Conservation (phyloP, 2,888 invertebrate genomes). For the Sinotaia quadrata region DNA sequence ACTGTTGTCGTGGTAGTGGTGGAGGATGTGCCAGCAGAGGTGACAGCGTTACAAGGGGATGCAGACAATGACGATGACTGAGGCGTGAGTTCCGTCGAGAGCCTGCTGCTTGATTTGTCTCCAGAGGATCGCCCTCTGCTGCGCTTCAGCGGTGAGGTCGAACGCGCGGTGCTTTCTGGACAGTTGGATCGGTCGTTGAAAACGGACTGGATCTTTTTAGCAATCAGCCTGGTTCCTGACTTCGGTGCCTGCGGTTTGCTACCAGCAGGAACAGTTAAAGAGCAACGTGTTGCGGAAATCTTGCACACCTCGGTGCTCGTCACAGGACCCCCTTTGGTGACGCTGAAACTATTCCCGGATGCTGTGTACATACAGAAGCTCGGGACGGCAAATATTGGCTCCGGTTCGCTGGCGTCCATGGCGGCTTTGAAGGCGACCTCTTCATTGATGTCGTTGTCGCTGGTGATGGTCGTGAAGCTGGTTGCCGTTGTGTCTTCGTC, state of each 20-base stretch:
- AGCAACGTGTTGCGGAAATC: background rate
- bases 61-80: background rate
- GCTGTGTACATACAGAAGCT: constrained; percentile 12
- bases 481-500: constrained; percentile 26
- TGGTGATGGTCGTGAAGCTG: constrained; percentile 27
- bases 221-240: background rate
- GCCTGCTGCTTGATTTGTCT: constrained; percentile 10
- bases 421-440: background rate
- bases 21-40: constrained; percentile 7
- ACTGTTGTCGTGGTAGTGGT: background rate
- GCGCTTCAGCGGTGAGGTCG: background rate
- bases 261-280: background rate
- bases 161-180: background rate
- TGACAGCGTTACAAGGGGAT: constrained; percentile 6
- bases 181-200: background rate
- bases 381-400: constrained; percentile 26
- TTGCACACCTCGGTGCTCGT: background rate
- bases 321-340: background rate
- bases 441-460: constrained; percentile 21
- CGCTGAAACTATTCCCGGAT: too few relatives aligned
- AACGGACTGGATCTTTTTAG: background rate
- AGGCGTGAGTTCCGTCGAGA: background rate
- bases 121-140: background rate
- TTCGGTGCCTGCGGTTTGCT: background rate
- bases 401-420: background rate